Conservation (phyloP, 2,888 invertebrate species). For the Caenorhabditis angaria region DNA sequence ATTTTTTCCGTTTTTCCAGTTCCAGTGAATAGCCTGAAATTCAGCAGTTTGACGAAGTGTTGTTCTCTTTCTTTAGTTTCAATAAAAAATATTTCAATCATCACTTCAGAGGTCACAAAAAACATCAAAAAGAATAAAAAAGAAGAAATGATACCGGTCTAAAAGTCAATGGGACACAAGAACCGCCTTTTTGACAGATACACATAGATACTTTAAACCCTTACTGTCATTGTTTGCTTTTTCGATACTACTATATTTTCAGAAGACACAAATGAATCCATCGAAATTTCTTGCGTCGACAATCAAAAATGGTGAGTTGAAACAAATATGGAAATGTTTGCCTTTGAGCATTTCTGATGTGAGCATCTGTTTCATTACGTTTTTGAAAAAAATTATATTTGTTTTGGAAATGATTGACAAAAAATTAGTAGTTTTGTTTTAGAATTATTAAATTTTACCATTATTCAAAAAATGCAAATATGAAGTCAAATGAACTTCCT, state of each 20-base stretch:
- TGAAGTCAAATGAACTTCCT: too few relatives aligned
- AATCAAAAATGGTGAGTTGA: neutral
- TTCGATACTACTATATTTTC: too few relatives aligned
- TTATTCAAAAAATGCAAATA: neutral
- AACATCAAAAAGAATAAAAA: constrained; percentile 12
- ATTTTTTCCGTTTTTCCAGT: too few relatives aligned
- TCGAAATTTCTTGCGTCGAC: neutral
- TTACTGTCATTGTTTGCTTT: constrained; percentile 5
- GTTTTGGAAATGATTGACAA: neutral
- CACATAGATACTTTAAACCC: constrained; percentile 31
- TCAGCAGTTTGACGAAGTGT: too few relatives aligned
- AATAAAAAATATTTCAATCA: too few relatives aligned
- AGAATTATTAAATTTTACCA: neutral
- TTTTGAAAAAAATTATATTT: too few relatives aligned
- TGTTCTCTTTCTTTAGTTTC: constrained; percentile 1
- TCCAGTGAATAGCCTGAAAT: too few relatives aligned
- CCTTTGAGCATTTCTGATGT: too few relatives aligned
- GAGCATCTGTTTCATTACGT: too few relatives aligned
- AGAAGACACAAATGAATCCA: too few relatives aligned
- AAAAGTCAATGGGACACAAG: constrained; percentile 15
- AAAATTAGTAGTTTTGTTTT: neutral
- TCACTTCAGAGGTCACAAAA: neutral
- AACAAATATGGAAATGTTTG: too few relatives aligned
- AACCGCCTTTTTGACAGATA: constrained; percentile 10
- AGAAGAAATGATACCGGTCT: constrained; percentile 36